Evolutionary conservation across 2,888 invertebrate genomes (phyloP).

Genomic region (Drosophila flavopinicola): DNA sequence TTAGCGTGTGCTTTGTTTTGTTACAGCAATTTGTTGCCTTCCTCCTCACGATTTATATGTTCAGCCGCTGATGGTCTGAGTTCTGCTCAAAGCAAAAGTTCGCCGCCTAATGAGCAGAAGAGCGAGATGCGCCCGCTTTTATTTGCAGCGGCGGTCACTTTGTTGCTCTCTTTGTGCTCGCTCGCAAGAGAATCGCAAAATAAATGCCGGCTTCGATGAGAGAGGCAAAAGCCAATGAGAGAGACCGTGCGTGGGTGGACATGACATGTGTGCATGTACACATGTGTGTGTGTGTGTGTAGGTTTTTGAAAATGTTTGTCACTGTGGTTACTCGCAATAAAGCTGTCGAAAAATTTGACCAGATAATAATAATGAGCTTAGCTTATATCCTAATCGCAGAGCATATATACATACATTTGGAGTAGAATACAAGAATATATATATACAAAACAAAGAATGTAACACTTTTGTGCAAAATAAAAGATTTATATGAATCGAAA

Average conservation of each 20-base stretch:
- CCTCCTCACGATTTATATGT: conserved; percentile 4
- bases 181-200: conserved; percentile 25
- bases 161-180: conserved; percentile 28
- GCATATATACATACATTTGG: too few species aligned
- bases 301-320: neutral
- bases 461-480: too few species aligned
- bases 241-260: conserved; percentile 1
- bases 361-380: too few species aligned
- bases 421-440: too few species aligned
- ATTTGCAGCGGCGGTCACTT: conserved; percentile 37
- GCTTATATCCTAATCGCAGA: too few species aligned
- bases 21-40: conserved; percentile 18
- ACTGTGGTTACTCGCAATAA: too few species aligned
- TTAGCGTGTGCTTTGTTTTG: conserved; percentile 47
- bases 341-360: too few species aligned
- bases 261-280: neutral
- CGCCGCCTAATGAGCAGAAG: conserved; percentile 57
- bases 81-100: conserved; percentile 46
- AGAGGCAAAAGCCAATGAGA: conserved; percentile 13
- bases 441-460: too few species aligned
- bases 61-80: conserved; percentile 8
- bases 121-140: conserved; percentile 53
- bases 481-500: too few species aligned
- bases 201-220: conserved; percentile 33
- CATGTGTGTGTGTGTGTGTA: neutral